Base-by-base conservation (phyloP, 2,888 invertebrate species). In the Drosophila flavopinicola region DNA sequence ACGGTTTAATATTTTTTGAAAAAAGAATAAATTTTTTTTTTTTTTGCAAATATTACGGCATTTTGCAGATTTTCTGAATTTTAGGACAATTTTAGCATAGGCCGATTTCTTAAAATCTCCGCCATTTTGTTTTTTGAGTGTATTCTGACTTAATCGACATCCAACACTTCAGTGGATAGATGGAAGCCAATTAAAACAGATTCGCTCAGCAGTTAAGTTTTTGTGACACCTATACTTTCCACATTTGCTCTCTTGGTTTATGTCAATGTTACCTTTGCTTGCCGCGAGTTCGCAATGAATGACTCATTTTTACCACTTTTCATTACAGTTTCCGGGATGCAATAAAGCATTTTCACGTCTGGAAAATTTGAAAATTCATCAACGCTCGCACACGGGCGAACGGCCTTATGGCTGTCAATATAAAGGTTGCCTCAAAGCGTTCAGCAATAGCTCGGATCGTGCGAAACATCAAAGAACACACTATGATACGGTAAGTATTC, bases 381-480 rank as follows among this genome's bases (percentile, higher is more conserved):
- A 98, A 67, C 92, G 98, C 29, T 97, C 97, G 1, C 98, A 98
- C 90, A 98, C 98, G 0, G 99, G 99, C 0, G 99, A 99, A 91
- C 93, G 98, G 37, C 99, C 99, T 0, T 99, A 99, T 89, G 94
- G 96, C 58, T 99, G 99, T 88, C 98, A 98, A 76, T 97, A 97
- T 75, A 94, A 95, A 0, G 96, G 96, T 51, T 99, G 99, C 91
- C 92, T 95, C 41, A 99, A 99, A 91, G 98, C 99, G 1, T 99
- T 99, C 92, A 98, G 98, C 88, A 99, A 99, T 91, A 99, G 99
- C 66, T 99, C 98, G 0, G 99, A 99, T 90, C 93, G 99, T 48
- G 99, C 99, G 6, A 99, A 99, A 91, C 99, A 99, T 92, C 99
- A 99, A 92, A 93, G 99, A 82, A 99, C 99, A 1, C 99, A 99